Percentiles rank a stretch among this genome's conserved stretches.
phyloP scores from a whole-genome alignment of 2,113 vertebrate species.

The Pimephales promelas region DNA sequence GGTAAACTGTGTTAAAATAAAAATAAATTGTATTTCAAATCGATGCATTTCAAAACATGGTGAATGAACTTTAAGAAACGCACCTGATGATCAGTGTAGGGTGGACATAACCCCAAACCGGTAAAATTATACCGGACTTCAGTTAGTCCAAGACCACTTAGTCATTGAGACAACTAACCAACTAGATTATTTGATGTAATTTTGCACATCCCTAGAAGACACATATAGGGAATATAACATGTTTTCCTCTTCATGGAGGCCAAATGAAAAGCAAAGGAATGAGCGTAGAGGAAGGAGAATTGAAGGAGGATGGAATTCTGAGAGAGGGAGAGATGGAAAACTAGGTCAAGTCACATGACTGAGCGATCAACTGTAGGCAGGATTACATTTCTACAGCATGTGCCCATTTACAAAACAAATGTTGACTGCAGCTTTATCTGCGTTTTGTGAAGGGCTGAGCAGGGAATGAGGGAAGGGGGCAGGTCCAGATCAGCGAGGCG shows the following conservation, averaged over 20 bases:
- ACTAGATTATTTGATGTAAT: neutral
- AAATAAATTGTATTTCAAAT: neutral
- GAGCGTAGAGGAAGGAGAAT: neutral
- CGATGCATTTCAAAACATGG: neutral
- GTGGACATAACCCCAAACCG: neutral
- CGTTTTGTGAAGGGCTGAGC: slow-evolving; percentile 13
- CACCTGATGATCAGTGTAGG: neutral
- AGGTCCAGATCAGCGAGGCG: neutral
- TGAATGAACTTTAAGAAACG: neutral
- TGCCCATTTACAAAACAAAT: slow-evolving; percentile 81
- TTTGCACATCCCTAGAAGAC: neutral
- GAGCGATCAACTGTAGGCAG: slow-evolving; percentile 69
- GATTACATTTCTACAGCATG: slow-evolving; percentile 77
- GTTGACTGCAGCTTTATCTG: slow-evolving; percentile 64
- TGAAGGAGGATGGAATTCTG: slow-evolving; percentile 51
- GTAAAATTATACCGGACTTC: neutral
- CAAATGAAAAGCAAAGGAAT: slow-evolving; percentile 8
- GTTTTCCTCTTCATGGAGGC: neutral
- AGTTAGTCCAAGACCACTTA: neutral
- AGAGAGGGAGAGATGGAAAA: slow-evolving; percentile 62
- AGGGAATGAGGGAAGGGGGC: neutral
- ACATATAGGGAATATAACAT: too few relatives aligned
- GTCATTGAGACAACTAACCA: neutral
- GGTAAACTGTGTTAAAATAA: neutral
- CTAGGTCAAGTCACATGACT: slow-evolving; percentile 80